These are phyloP conservation scores for Catharus fuscescens DNA, from an alignment of 2,113 vertebrate genomes.

Conservation along the genomic window DNA sequence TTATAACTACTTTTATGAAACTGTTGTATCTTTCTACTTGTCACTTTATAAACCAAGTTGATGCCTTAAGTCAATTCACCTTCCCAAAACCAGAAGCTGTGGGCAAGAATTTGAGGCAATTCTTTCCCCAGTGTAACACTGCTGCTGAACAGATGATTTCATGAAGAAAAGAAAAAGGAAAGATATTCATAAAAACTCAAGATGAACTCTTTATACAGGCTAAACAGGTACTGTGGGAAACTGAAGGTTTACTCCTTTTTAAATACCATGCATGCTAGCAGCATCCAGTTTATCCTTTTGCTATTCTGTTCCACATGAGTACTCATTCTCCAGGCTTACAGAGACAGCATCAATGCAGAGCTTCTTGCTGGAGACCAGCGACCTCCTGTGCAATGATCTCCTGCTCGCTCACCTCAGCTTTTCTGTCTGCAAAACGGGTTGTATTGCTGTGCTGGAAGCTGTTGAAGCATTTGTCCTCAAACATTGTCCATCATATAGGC, in stretches of 20 bases:
- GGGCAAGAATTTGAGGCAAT: background rate
- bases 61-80: background rate
- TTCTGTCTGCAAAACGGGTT: background rate
- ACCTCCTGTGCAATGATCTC: background rate
- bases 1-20: background rate
- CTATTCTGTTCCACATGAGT: background rate
- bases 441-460: background rate
- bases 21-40: background rate
- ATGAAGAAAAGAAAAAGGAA: fast-evolving
- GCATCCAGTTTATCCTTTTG: background rate
- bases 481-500: background rate
- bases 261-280: background rate
- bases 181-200: background rate
- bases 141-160: background rate
- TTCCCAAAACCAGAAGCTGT: background rate
- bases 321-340: background rate
- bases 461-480: background rate
- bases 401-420: background rate
- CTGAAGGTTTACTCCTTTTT: background rate
- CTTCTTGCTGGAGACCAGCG: background rate
- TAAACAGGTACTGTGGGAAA: background rate
- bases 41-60: background rate
- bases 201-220: background rate
- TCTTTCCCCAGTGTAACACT: background rate
- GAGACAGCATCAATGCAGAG: background rate